These are phyloP conservation scores for Agrochola macilenta DNA, from an alignment of 2,888 invertebrate genomes.

Conservation along the genomic window DNA sequence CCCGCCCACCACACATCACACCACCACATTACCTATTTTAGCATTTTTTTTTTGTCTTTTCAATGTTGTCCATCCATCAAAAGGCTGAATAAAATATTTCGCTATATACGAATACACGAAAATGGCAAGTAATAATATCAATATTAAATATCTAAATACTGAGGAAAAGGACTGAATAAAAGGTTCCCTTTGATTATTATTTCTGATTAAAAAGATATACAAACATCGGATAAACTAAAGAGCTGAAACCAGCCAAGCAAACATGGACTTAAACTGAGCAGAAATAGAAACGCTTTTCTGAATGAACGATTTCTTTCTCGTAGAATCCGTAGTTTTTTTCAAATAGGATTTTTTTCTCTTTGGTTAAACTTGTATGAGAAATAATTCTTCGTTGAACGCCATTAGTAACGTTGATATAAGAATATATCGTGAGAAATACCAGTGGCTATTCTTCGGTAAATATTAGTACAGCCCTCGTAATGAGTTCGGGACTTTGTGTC, in stretches of 20 bases:
- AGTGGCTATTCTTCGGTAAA: slow-evolving; percentile 13
- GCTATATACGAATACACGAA: slow-evolving; percentile 1
- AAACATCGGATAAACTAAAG: slow-evolving; percentile 8
- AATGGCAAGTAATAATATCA: slow-evolving; percentile 16
- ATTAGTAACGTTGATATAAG: slow-evolving; percentile 34
- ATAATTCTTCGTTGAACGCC: slow-evolving; percentile 3
- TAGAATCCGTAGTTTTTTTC: slow-evolving; percentile 12
- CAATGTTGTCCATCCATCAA: background rate
- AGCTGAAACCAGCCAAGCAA: slow-evolving; percentile 8
- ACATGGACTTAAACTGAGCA: slow-evolving; percentile 16
- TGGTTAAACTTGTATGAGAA: slow-evolving; percentile 4
- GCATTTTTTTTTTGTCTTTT: too few relatives aligned
- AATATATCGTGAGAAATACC: slow-evolving; percentile 24
- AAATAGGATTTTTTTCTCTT: slow-evolving; percentile 28
- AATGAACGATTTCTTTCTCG: slow-evolving; percentile 15
- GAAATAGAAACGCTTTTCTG: slow-evolving; percentile 32
- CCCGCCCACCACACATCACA: too few relatives aligned
- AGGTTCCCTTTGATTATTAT: slow-evolving; percentile 35
- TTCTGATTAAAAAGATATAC: slow-evolving; percentile 33
- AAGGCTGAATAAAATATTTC: slow-evolving; percentile 10
- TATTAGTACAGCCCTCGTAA: slow-evolving; percentile 15
- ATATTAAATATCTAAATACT: slow-evolving; percentile 36
- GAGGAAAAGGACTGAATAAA: slow-evolving; percentile 20
- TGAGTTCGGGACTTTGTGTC: slow-evolving; percentile 24
- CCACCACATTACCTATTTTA: background rate